Base-by-base conservation (phyloP, 1,140 invertebrate genomes). In the Brachionus rubens region DNA sequence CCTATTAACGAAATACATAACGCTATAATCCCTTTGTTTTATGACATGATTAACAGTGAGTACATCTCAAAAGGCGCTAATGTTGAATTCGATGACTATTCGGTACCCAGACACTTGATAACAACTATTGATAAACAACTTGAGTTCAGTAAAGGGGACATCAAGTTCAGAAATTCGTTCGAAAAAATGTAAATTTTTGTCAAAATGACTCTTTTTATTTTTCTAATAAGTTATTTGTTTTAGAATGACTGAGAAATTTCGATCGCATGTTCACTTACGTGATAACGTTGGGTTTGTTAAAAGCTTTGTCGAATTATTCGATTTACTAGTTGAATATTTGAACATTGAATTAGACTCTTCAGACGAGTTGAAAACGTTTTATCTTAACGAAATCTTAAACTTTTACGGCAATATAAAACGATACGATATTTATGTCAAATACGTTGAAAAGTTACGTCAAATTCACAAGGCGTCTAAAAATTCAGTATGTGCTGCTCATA, bases 331-430 rank as follows among this genome's bases (percentile, higher is more conserved):
- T 19, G 68, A 72, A 30, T 72, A 72, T 41, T 41, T 16, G 19
- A 28, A 46, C 5, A 2, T 48, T 33, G 21, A 72, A 72, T 3
- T 16, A 3, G 36, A 54, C 24, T 50, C 68, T 36, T 72, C 46
- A 0, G 68, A 72, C 14, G 43, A 72, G 14, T 24, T 72, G 16
- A 72, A 72, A 26, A 72, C 43, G 14, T 50, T 33, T 26, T 72
- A 72, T 50, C 40, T 72, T 6, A 72, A 72, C 50, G 68, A 72
- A 72, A 72, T 72, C 21, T 26, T 72, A 26, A 72, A 48, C n/a
- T 72, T 72, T 24, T 72, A 72, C 26, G 46, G 68, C 9, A 36
- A 52, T 50, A 4, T 54, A 9, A 72, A 72, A 16, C 21, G 68
- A 1, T 72, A 50, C 24, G 68, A 72, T 9, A 48, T 72, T 19